Base-by-base conservation (phyloP, 2,888 invertebrate species). In the Cheilosia urbana region DNA sequence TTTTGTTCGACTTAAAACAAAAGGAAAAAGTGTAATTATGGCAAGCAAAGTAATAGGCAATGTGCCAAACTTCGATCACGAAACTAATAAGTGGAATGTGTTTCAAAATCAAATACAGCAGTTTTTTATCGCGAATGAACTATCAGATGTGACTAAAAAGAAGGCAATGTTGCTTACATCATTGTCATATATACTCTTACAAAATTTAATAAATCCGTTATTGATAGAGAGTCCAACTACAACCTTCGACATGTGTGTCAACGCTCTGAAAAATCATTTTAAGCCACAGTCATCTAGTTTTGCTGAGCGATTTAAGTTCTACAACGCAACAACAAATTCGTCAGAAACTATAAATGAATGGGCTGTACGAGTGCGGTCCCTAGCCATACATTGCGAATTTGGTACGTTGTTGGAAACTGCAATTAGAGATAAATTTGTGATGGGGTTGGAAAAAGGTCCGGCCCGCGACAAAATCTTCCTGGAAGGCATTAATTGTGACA, bases 301-400 rank as follows among this genome's bases (percentile, higher is more conserved):
- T 82, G 73, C 87, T 4, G 85, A 88, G 62, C 68, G 87, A 1
- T 85, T 58, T 40, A 85, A 84, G 40, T 88, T 87, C 69, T 87
- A 87, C 49, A 80, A 45, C 15, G 82, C 87, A 17, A 49, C 27
- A 7, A 88, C 85, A 69, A 30, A 7, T 47, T 15, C 68, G 21
- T 47, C 68, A 2, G 84, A 87, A 63, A 49, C 75, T 0, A 42
- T 80, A 11, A 87, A 84, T 13, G 80, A 87, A 42, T 88, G 87
- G 88, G 88, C 79, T 24, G 88, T 77, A 37, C 68, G 84, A 40
- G 83, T 87, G n/a, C 68, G 83, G 40, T 11, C 87, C 4, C 79
- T 88, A 51, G 73, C 75, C n/a, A 55, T 66, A 4, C 40, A 55
- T 62, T 81, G 68, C n/a, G 63, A 75, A 27, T 60, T 81, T 37